Evolutionary conservation across 2,113 vertebrate genomes (phyloP).

Genomic region (Phoenicopterus ruber): DNA sequence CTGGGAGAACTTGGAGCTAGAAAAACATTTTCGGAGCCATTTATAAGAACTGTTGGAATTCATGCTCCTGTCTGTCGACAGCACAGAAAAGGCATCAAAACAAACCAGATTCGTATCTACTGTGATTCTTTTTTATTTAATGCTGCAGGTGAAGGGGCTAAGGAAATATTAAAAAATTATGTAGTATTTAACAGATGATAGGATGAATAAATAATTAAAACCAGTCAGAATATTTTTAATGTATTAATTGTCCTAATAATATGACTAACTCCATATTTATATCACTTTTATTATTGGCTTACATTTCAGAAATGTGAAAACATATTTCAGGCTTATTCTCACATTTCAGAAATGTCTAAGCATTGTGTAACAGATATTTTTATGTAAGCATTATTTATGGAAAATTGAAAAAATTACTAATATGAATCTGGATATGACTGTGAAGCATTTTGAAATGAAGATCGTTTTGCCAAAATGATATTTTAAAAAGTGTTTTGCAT

Average conservation of each 20-base stretch:
- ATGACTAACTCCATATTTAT: background rate
- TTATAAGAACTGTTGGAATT: background rate
- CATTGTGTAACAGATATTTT: background rate
- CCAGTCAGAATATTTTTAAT: background rate
- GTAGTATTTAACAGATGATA: background rate
- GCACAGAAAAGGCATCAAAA: background rate
- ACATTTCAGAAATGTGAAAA: background rate
- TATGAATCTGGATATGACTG: background rate
- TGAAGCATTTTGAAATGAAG: background rate
- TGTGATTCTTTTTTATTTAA: background rate
- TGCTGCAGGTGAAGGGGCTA: background rate
- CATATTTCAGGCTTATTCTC: background rate
- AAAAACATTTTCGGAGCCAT: background rate
- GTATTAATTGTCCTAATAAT: background rate
- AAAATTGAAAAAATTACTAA: background rate
- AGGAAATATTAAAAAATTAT: background rate
- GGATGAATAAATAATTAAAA: background rate
- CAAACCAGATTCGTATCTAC: rapidly evolving
- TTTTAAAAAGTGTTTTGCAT: background rate
- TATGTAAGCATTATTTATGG: background rate
- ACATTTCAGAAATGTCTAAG: background rate
- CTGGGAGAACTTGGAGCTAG: background rate
- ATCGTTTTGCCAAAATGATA: background rate
- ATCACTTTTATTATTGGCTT: background rate
- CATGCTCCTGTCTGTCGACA: background rate